A percentile compares a stretch with the other conserved stretches of the same genome.
These are phyloP conservation scores for Diplosoma virens DNA, from an alignment of 23 tunicate genomes.

Conservation along the genomic window DNA sequence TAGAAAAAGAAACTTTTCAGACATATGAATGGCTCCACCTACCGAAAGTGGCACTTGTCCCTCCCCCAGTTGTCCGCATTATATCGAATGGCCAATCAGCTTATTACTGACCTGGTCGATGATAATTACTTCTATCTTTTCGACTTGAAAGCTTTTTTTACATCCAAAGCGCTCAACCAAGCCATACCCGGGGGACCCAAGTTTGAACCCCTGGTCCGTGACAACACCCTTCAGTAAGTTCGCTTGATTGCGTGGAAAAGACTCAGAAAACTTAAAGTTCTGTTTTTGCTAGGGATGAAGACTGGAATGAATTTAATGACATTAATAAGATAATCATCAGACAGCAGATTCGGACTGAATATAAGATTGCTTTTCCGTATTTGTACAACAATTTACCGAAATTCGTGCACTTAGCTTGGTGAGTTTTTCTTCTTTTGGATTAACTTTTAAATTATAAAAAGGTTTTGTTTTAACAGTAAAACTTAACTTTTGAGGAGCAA, in stretches of 20 bases:
- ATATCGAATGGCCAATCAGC: slow-evolving; percentile 95
- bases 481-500: no score
- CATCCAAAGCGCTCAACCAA: slow-evolving; percentile 97
- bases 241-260: not conserved
- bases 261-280: not conserved
- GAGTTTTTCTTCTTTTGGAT: slow-evolving; percentile 6
- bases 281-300: slow-evolving; percentile 86
- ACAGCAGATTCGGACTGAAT: slow-evolving; percentile 96
- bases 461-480: no score
- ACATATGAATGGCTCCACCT: slow-evolving; percentile 90
- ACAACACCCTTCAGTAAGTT: slow-evolving; percentile 87
- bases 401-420: slow-evolving; percentile 97
- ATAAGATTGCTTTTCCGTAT: slow-evolving; percentile 97
- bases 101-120: slow-evolving; percentile 93
- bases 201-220: slow-evolving; percentile 96
- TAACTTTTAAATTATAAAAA: no score
- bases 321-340: slow-evolving; percentile 98
- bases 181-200: slow-evolving; percentile 99
- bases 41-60: slow-evolving; percentile 84
- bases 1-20: no score
- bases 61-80: slow-evolving; percentile 83
- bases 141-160: slow-evolving; percentile 95
- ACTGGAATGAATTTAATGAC: slow-evolving; percentile 99
- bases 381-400: slow-evolving; percentile 95
- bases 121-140: slow-evolving; percentile 96